Evolutionary conservation across 2,797 vertebrate species (phyloP).

Genomic region (Tinamus major): DNA sequence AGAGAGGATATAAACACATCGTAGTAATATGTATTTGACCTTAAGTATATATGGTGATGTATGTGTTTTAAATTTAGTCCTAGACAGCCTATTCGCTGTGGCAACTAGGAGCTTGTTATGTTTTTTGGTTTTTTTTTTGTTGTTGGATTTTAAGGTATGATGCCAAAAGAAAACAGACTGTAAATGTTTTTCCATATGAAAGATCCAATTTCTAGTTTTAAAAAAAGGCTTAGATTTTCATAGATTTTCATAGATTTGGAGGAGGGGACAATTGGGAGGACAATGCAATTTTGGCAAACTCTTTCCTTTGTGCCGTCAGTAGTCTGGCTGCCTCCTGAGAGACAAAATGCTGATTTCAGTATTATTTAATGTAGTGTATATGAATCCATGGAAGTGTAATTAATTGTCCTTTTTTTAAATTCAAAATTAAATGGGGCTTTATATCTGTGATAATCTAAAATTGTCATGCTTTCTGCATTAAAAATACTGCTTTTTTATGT

Average conservation of each 20-base stretch:
- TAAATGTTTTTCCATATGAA: conserved; percentile 27
- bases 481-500: conserved; percentile 74
- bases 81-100: conserved; percentile 10
- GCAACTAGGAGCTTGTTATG: conserved; percentile 3
- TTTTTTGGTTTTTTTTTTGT: neutral
- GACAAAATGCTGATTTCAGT: conserved; percentile 39
- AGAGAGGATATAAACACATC: conserved; percentile 24
- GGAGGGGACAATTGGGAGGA: conserved; percentile 10
- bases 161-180: neutral
- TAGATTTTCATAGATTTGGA: conserved; percentile 35
- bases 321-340: conserved; percentile 20
- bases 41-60: neutral
- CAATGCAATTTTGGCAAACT: conserved; percentile 16
- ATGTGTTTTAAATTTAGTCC: neutral
- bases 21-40: conserved; percentile 27
- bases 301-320: neutral
- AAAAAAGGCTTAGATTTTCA: conserved; percentile 36
- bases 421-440: conserved; percentile 43
- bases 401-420: conserved; percentile 56
- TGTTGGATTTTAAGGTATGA: neutral
- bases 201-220: neutral
- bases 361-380: conserved; percentile 35
- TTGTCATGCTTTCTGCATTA: conserved; percentile 71
- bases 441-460: conserved; percentile 53
- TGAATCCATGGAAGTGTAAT: conserved; percentile 53